Conservation (phyloP, 2,888 invertebrate genomes). For the Temnothorax ravouxi region DNA sequence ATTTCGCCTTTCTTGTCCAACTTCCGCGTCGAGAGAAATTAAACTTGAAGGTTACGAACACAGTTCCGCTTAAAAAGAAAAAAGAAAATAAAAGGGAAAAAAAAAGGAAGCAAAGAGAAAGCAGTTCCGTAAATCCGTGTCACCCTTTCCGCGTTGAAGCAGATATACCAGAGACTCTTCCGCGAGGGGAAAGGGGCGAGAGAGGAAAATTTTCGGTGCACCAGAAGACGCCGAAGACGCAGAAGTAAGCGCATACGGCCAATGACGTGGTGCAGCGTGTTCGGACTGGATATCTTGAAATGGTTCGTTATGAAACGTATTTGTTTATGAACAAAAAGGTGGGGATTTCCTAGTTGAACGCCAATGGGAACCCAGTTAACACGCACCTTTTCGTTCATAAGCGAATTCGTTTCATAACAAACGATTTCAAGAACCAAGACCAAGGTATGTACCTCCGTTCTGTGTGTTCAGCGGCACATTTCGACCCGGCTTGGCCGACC, state of each 20-base stretch:
- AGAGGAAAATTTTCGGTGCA: background rate
- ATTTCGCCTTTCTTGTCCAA: background rate
- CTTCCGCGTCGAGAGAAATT: background rate
- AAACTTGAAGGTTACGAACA: background rate
- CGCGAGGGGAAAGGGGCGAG: background rate
- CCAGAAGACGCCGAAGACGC: too few species aligned
- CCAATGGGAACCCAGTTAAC: too few species aligned
- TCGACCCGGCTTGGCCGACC: constrained; percentile 53
- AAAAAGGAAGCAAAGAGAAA: background rate
- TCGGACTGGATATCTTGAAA: background rate
- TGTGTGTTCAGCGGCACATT: background rate
- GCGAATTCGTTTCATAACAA: too few species aligned
- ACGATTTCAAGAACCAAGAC: too few species aligned
- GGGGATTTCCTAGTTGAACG: too few species aligned
- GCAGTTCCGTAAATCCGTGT: background rate
- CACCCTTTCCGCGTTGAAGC: background rate
- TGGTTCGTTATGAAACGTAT: too few species aligned
- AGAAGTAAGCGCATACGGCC: too few species aligned
- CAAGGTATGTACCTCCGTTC: too few species aligned
- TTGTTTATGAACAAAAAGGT: too few species aligned
- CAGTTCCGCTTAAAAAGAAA: background rate
- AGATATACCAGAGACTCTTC: background rate
- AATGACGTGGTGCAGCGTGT: background rate
- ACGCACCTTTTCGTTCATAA: too few species aligned
- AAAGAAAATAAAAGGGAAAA: background rate